Evolutionary conservation across 2,113 vertebrate genomes (phyloP).

Genomic region (Pyxicephalus adspersus): DNA sequence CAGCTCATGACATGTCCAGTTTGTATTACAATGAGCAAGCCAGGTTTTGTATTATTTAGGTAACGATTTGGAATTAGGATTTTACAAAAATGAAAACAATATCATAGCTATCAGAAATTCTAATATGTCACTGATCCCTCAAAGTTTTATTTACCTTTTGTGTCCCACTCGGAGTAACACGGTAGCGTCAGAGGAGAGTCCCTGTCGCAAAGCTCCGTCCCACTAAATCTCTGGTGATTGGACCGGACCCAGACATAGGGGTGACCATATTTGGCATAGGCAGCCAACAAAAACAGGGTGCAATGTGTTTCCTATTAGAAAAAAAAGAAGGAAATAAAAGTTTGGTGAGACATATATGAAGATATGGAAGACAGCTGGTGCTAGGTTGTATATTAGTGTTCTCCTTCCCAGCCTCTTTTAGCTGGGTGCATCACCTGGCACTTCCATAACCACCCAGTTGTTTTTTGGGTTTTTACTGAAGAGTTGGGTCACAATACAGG

Average conservation of each 20-base stretch:
- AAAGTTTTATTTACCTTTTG: slow-evolving; percentile 4
- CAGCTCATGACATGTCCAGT: background rate
- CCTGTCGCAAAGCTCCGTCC: slow-evolving; percentile 70
- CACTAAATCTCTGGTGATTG: slow-evolving; percentile 77
- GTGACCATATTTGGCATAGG: slow-evolving; percentile 76
- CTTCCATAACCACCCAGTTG: too few species aligned
- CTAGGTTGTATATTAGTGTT: too few species aligned
- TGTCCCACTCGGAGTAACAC: slow-evolving; percentile 33
- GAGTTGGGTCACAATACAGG: too few species aligned
- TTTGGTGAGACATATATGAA: too few species aligned
- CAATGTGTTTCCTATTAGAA: slow-evolving; percentile 75
- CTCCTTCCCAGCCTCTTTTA: too few species aligned
- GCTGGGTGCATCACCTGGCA: too few species aligned
- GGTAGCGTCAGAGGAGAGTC: slow-evolving; percentile 75
- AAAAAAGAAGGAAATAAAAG: background rate
- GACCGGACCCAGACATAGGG: slow-evolving; percentile 80
- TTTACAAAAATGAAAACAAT: too few species aligned
- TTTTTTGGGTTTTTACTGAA: too few species aligned
- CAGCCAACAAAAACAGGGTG: slow-evolving; percentile 78
- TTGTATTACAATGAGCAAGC: background rate
- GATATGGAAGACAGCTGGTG: too few species aligned
- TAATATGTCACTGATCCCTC: background rate
- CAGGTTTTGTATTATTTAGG: background rate
- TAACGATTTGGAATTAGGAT: too few species aligned
- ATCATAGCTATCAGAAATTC: background rate